Evolutionary conservation across 2,113 vertebrate species (phyloP).

Genomic region (Hypomesus transpacificus): DNA sequence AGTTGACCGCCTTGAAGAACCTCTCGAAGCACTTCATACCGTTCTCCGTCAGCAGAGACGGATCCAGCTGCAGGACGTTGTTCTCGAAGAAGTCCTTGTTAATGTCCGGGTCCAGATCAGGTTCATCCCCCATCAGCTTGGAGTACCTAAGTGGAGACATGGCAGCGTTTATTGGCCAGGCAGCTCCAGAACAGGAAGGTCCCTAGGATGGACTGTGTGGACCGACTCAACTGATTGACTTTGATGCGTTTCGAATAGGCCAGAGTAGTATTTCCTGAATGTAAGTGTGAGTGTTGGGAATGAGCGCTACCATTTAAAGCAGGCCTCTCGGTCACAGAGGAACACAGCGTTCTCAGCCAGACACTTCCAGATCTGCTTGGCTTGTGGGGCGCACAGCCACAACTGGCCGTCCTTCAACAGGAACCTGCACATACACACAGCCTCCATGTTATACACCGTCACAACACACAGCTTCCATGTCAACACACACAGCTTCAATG

Average conservation of each 20-base stretch:
- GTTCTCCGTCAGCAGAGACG: slow-evolving; percentile 96
- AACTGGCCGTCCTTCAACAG: slow-evolving; percentile 97
- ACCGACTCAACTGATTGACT: too few relatives aligned
- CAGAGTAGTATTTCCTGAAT: too few relatives aligned
- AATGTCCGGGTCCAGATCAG: slow-evolving; percentile 98
- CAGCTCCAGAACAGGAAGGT: not conserved
- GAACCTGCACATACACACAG: slow-evolving; percentile 74
- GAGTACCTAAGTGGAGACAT: slow-evolving; percentile 74
- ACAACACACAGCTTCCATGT: not conserved
- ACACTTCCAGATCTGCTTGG: slow-evolving; percentile 99
- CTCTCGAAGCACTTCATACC: slow-evolving; percentile 99
- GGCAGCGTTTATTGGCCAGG: not conserved
- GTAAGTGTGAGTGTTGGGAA: too few relatives aligned
- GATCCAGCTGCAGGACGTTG: slow-evolving; percentile 98
- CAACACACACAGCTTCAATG: too few relatives aligned
- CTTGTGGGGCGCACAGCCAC: slow-evolving; percentile 98
- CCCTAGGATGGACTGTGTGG: too few relatives aligned
- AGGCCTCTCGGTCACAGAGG: slow-evolving; percentile 98
- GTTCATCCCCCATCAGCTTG: slow-evolving; percentile 98
- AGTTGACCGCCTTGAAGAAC: slow-evolving; percentile 99
- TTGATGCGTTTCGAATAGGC: too few relatives aligned
- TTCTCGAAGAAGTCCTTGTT: slow-evolving; percentile 99
- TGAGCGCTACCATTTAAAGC: slow-evolving; percentile 91
- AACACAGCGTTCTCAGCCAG: slow-evolving; percentile 98
- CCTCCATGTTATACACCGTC: not conserved